Percentiles rank a stretch among this genome's conserved stretches.
phyloP scores from a whole-genome alignment of 2,797 vertebrate species.

The Acomys russatus region DNA sequence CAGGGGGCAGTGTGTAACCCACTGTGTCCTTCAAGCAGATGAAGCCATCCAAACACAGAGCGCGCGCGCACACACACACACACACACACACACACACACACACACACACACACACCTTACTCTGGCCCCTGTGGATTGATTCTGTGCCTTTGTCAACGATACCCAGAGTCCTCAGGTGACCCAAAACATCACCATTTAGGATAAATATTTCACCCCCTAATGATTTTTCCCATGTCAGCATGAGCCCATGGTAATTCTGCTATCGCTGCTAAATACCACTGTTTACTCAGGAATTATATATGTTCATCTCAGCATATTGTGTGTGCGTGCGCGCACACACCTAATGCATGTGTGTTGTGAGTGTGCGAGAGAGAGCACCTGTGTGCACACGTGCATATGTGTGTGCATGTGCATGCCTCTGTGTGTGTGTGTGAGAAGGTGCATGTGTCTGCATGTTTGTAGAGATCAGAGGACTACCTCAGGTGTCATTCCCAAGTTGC shows the following conservation, averaged over 20 bases:
- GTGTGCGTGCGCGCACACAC: no score
- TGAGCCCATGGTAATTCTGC: no score
- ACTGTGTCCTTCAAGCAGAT: background rate
- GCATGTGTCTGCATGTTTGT: background rate
- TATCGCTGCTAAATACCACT: no score
- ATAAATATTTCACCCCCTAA: background rate
- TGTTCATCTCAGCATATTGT: no score
- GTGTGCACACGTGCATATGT: no score
- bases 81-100: background rate
- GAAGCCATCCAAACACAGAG: background rate
- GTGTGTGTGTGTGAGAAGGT: background rate
- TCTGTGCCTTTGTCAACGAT: background rate
- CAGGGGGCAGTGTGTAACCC: background rate
- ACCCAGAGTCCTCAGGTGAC: background rate
- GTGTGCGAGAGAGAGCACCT: no score
- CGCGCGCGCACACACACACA: background rate
- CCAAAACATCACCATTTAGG: background rate
- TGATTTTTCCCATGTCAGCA: background rate
- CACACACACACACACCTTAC: background rate
- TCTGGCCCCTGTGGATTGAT: background rate
- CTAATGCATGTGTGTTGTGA: no score
- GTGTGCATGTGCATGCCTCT: background rate
- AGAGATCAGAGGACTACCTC: background rate
- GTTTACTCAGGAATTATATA: no score
- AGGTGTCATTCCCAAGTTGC: background rate